Percentiles rank a stretch among this genome's conserved stretches.
phyloP scores from a whole-genome alignment of 2,797 vertebrate genomes.

The Bradypodion ventrale region DNA sequence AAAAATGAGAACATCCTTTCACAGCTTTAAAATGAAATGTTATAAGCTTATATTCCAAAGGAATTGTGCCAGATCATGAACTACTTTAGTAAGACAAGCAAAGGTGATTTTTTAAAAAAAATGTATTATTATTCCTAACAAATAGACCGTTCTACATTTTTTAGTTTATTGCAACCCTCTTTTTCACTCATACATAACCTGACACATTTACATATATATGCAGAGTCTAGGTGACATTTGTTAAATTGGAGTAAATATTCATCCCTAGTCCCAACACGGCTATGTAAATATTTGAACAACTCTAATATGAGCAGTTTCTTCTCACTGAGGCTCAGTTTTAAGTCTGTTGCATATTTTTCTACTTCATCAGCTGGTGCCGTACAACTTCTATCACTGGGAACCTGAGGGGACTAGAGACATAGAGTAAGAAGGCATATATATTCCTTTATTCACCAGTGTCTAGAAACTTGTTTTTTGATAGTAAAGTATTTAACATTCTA shows the following conservation, averaged over 20 bases:
- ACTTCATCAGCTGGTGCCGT: background rate
- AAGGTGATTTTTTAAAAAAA: background rate
- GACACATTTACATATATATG: background rate
- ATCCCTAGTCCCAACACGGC: background rate
- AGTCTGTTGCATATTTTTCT: background rate
- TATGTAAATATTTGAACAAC: slow-evolving; percentile 12
- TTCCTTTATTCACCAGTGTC: background rate
- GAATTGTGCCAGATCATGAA: background rate
- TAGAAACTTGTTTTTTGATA: background rate
- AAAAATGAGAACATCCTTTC: background rate
- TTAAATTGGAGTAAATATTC: slow-evolving; percentile 2
- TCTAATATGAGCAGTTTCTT: background rate
- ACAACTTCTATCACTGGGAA: background rate
- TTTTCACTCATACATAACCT: background rate
- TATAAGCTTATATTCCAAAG: background rate
- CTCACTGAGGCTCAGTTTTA: background rate
- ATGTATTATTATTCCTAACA: no score
- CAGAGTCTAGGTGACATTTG: background rate
- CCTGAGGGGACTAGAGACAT: no score
- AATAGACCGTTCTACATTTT: no score
- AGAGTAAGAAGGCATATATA: background rate
- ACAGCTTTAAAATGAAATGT: background rate
- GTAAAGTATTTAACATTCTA: background rate
- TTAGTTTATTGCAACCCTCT: background rate
- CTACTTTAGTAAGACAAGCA: background rate